A percentile compares a stretch with the other conserved stretches of the same genome.
Evolutionary conservation across 2,888 invertebrate genomes (phyloP).

Genomic region (Gortyna flavago): DNA sequence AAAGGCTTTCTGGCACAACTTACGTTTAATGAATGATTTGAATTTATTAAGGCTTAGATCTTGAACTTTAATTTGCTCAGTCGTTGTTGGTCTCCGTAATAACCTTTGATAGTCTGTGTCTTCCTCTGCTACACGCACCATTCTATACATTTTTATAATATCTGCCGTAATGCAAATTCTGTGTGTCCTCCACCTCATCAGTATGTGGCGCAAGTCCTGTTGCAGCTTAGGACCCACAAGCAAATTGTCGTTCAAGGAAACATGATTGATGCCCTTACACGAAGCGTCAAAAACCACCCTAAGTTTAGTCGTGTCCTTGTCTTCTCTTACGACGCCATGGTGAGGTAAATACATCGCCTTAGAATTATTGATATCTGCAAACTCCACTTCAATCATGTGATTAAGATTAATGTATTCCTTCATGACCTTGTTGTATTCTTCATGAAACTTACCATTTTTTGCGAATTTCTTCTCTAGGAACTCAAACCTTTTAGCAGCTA

Average conservation of each 20-base stretch:
- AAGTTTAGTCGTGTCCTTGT: not conserved
- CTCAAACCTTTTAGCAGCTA: not conserved
- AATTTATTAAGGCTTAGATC: no score
- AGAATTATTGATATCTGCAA: not conserved
- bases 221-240: not conserved
- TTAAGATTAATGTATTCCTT: not conserved
- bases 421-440: not conserved
- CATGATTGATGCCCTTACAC: not conserved
- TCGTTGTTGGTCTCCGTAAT: no score
- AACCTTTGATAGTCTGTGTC: no score
- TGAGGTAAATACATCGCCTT: not conserved
- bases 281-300: not conserved
- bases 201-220: no score
- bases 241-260: no score
- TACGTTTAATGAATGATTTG: no score
- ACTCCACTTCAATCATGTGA: not conserved
- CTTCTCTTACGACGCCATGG: not conserved
- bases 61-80: no score
- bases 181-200: no score
- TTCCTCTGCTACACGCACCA: no score
- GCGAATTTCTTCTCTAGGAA: not conserved
- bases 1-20: no score
- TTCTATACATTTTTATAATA: no score
- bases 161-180: no score
- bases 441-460: not conserved